Evolutionary conservation across 2,113 vertebrate species (phyloP).

Genomic region (Carassius carassius): DNA sequence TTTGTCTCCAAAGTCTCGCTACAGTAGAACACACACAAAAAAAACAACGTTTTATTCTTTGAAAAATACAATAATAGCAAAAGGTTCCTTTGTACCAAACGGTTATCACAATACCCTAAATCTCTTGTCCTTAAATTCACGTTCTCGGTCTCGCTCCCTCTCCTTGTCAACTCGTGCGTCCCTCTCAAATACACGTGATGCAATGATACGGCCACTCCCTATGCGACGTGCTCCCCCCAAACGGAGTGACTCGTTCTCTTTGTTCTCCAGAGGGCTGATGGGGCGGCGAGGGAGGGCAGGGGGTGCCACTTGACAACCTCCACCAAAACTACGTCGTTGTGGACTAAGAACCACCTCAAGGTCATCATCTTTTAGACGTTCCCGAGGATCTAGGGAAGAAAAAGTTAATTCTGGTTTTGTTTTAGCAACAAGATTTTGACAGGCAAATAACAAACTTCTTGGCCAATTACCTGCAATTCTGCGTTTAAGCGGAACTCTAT

Average conservation of each 20-base stretch:
- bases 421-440: neutral
- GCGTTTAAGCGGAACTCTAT: conserved; percentile 86
- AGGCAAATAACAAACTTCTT: neutral
- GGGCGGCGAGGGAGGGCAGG: conserved; percentile 79
- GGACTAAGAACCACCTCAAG: conserved; percentile 94
- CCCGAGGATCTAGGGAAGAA: conserved; percentile 85
- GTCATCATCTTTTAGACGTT: conserved; percentile 95
- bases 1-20: conserved; percentile 97
- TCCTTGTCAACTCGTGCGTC: conserved; percentile 88
- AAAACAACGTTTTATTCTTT: neutral
- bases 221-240: conserved; percentile 86
- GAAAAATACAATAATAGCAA: neutral
- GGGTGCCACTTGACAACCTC: conserved; percentile 87
- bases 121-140: conserved; percentile 95
- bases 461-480: conserved; percentile 85
- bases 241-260: conserved; percentile 88
- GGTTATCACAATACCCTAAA: conserved; percentile 80
- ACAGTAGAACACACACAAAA: conserved; percentile 33
- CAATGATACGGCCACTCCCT: conserved; percentile 93
- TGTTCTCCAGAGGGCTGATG: conserved; percentile 89
- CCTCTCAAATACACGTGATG: conserved; percentile 87
- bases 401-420: neutral
- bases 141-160: conserved; percentile 87
- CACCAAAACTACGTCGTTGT: conserved; percentile 94
- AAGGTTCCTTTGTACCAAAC: neutral